A percentile compares a stretch with the other conserved stretches of the same genome.
phyloP scores from a whole-genome alignment of 2,113 vertebrate species.

The Cercopithecus mona region DNA sequence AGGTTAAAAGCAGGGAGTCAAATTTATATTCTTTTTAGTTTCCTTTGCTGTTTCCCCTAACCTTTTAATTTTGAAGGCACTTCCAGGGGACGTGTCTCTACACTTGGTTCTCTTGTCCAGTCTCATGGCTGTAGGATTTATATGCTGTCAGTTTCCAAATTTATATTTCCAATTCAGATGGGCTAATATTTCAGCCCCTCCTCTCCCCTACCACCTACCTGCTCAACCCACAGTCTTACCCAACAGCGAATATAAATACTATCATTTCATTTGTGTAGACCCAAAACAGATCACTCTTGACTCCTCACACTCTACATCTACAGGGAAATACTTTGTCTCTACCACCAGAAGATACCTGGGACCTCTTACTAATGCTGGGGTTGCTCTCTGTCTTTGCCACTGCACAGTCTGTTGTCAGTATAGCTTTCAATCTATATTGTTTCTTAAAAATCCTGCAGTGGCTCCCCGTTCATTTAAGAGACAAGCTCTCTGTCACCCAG shows the following conservation, averaged over 20 bases:
- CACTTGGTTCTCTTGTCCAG: neutral
- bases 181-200: too few relatives aligned
- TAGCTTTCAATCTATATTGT: neutral
- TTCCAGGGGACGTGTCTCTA: neutral
- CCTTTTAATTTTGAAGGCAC: neutral
- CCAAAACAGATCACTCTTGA: neutral
- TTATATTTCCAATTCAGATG: neutral
- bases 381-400: neutral
- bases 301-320: neutral
- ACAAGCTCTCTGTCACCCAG: too few relatives aligned
- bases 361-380: neutral
- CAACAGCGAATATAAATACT: neutral
- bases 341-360: neutral
- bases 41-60: neutral
- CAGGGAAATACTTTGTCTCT: neutral
- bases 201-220: neutral
- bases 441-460: neutral
- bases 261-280: neutral
- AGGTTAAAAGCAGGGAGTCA: neutral
- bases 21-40: neutral
- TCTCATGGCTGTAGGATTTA: neutral
- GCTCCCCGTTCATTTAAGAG: neutral
- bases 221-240: neutral
- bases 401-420: neutral
- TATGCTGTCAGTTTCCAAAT: neutral